Percentiles rank a stretch among this genome's conserved stretches.
These are phyloP conservation scores for Octonoba sinensis DNA, from an alignment of 2,888 invertebrate species.

Conservation along the genomic window DNA sequence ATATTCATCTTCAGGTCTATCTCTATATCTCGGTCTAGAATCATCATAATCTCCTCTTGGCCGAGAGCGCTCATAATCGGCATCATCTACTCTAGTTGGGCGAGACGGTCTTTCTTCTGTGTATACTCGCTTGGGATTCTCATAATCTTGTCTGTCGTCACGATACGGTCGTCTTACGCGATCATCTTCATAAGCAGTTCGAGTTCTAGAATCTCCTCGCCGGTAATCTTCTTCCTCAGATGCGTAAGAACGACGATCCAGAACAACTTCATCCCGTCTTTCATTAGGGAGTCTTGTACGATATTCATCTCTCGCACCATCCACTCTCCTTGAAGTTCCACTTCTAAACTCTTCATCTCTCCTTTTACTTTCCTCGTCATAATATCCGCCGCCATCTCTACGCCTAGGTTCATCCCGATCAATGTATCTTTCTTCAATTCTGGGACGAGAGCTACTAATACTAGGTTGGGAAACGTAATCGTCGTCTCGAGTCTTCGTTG, in stretches of 20 bases:
- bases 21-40: neutral
- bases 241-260: conserved; percentile 33
- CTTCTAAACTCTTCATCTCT: neutral
- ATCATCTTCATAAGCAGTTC: conserved; percentile 11
- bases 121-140: neutral
- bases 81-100: conserved; percentile 5
- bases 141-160: neutral
- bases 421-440: conserved; percentile 3
- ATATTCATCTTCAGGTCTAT: conserved; percentile 9
- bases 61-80: neutral
- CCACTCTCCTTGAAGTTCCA: neutral
- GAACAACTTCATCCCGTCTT: neutral
- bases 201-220: conserved; percentile 3
- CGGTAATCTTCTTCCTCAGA: conserved; percentile 21
- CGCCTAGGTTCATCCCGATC: conserved; percentile 8
- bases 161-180: neutral
- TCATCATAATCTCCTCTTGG: conserved; percentile 9
- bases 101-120: conserved; percentile 7
- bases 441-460: neutral
- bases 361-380: no score
- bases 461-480: neutral
- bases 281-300: neutral
- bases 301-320: conserved; percentile 1
- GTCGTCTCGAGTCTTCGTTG: conserved; percentile 31
- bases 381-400: neutral